Percentiles rank a stretch among this genome's conserved stretches.
Evolutionary conservation across 2,113 vertebrate genomes (phyloP).

Genomic region (Hemibagrus wyckioides): DNA sequence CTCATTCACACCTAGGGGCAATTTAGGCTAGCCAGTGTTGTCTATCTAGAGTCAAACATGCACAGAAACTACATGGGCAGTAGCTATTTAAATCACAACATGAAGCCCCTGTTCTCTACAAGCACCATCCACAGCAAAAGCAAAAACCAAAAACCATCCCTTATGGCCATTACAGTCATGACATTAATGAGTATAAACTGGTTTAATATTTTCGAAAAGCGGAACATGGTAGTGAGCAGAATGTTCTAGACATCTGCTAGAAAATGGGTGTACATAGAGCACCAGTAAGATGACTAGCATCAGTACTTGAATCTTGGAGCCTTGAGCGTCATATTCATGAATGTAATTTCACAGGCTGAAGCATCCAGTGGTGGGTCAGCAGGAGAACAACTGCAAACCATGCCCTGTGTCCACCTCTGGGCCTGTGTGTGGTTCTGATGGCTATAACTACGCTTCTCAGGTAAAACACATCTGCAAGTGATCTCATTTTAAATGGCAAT

Average conservation of each 20-base stretch:
- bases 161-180: not conserved
- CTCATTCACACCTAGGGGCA: not conserved
- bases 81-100: not conserved
- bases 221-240: not conserved
- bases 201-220: not conserved
- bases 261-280: not conserved
- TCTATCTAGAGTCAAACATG: not conserved
- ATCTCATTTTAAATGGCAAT: not conserved
- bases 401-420: constrained; percentile 83
- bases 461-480: constrained; percentile 64
- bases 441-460: constrained; percentile 94
- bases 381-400: constrained; percentile 85
- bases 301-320: not conserved
- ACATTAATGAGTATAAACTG: not conserved
- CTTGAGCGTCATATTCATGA: not conserved
- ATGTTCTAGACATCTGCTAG: not conserved
- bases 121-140: not conserved
- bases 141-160: not conserved
- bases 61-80: not conserved
- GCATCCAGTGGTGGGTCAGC: constrained; percentile 78
- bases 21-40: not conserved
- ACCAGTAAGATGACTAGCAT: not conserved
- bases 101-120: not conserved
- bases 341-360: constrained; percentile 80
- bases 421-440: constrained; percentile 91